These are phyloP conservation scores for Mirounga angustirostris DNA, from an alignment of 2,113 vertebrate species.

Conservation along the genomic window DNA sequence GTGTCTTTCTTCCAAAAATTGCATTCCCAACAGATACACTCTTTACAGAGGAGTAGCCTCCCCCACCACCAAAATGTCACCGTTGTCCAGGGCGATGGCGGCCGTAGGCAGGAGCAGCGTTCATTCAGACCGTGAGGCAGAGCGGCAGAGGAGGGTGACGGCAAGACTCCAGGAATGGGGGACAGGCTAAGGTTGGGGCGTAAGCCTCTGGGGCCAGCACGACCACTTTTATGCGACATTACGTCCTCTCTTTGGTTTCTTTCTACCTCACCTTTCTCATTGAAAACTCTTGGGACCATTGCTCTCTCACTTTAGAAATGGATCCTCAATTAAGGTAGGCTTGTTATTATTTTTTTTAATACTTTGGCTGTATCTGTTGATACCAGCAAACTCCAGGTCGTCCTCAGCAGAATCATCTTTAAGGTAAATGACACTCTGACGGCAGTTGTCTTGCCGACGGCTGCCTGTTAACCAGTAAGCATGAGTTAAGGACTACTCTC, in stretches of 20 bases:
- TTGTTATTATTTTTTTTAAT: neutral
- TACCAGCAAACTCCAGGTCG: neutral
- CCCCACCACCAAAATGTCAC: constrained; percentile 80
- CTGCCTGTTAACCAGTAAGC: neutral
- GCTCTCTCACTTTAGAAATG: neutral
- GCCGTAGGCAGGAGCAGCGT: neutral
- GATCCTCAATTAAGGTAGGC: neutral
- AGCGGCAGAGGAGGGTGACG: neutral
- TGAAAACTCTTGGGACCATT: neutral
- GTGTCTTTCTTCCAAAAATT: constrained; percentile 79
- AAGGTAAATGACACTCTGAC: neutral
- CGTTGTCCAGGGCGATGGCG: neutral
- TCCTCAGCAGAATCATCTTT: neutral
- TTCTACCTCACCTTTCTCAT: neutral
- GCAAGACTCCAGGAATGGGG: accelerated
- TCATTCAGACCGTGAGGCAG: neutral
- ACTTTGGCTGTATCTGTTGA: neutral
- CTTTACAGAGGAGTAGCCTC: constrained; percentile 79
- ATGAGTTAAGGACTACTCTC: neutral
- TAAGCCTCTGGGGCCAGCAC: neutral
- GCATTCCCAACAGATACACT: constrained; percentile 67
- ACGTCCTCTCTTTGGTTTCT: neutral
- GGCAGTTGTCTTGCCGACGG: accelerated
- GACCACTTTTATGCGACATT: accelerated
- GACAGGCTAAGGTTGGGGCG: neutral